Conservation (phyloP, 2,113 vertebrate species). For the Tupaia tana region DNA sequence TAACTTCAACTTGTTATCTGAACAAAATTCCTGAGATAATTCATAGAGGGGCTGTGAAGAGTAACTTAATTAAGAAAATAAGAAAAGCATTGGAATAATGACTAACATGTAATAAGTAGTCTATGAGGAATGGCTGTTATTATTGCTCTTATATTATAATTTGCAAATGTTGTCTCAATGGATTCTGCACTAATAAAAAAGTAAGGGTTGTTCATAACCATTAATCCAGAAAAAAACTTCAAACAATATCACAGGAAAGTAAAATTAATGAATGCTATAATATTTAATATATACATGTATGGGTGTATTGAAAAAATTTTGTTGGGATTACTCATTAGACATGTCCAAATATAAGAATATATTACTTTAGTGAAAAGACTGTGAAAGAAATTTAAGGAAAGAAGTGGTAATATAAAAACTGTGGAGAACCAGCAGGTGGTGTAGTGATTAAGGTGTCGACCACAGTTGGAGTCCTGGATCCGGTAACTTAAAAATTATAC, state of each 20-base stretch:
- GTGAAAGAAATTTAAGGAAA: not conserved
- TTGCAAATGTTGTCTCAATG: not conserved
- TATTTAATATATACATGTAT: not conserved
- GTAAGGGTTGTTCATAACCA: not conserved
- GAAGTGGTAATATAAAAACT: not conserved
- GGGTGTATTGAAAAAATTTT: not conserved
- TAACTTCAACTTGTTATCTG: not conserved
- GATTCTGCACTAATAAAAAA: not conserved
- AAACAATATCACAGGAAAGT: not conserved
- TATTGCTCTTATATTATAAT: not conserved
- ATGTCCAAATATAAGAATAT: not conserved
- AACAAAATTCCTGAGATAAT: slow-evolving; percentile 10
- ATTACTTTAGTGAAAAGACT: not conserved
- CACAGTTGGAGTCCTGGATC: no score
- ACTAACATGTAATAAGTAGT: not conserved
- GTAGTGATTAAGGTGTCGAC: no score
- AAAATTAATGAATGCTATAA: not conserved
- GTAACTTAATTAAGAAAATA: slow-evolving; percentile 25
- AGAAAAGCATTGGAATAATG: not conserved
- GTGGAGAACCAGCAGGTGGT: no score
- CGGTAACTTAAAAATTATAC: no score
- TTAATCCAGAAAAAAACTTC: not conserved
- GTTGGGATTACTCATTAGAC: not conserved
- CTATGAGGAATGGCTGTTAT: not conserved
- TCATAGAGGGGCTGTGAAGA: not conserved